phyloP scores from a whole-genome alignment of 2,888 invertebrate species.

The Caenorhabditis afra region DNA sequence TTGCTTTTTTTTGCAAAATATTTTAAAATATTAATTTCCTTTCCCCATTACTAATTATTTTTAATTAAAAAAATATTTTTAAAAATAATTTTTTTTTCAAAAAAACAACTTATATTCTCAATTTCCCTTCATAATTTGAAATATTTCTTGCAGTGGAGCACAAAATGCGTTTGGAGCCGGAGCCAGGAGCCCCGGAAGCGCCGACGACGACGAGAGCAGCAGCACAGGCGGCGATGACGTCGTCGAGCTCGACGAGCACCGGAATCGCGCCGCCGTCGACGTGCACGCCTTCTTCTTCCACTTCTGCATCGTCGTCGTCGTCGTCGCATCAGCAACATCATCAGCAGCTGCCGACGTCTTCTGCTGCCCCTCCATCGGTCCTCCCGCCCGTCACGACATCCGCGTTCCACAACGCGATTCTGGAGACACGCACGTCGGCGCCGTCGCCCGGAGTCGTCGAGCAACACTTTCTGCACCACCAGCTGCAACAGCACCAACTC shows the following conservation, averaged over 20 bases:
- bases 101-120: neutral
- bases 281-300: too few relatives aligned
- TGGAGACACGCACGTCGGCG: neutral
- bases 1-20: too few relatives aligned
- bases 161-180: slow-evolving; percentile 27
- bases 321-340: neutral
- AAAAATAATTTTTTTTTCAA: too few relatives aligned
- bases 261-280: too few relatives aligned
- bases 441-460: neutral
- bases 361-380: too few relatives aligned
- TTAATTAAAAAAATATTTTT: too few relatives aligned
- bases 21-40: too few relatives aligned
- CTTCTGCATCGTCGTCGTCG: neutral
- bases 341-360: too few relatives aligned
- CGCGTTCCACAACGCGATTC: neutral
- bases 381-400: too few relatives aligned
- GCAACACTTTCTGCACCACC: slow-evolving; percentile 30
- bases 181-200: neutral
- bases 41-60: too few relatives aligned
- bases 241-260: neutral
- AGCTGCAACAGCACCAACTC: slow-evolving; percentile 35
- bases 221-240: too few relatives aligned
- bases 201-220: neutral
- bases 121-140: neutral
- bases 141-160: slow-evolving; percentile 22